Evolutionary conservation across 2,797 vertebrate genomes (phyloP), one percentile per base, ranked within the genome.

Genomic region (Prunella strophiata): DNA sequence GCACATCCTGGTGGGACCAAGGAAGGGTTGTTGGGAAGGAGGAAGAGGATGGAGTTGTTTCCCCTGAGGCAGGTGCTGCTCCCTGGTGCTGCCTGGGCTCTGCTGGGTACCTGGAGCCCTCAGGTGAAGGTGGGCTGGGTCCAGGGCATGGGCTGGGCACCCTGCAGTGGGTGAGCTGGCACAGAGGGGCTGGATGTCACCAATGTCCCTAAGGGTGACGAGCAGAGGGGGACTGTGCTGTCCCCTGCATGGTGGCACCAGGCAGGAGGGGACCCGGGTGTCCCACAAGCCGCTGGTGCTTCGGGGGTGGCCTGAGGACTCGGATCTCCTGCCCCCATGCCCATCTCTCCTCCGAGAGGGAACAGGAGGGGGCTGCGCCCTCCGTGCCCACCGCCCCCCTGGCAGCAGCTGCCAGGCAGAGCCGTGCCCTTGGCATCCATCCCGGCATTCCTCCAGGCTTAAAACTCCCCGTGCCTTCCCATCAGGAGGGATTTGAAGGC

Each of bases 401-500:
- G 2, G 26, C 55, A 32, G 77, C 91, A 86, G 94, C 94, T 88
- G 86, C 75, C 50, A 0, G 7, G 38, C 57, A 54, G 70, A 52
- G 58, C 87, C 57, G 58, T 76, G 87, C 82, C 91, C 91, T 66
- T 9, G 73, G 80, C 83, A 47, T 48, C 17, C 86, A 32, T 50
- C 57, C 74, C 20, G 1, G 58, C 90, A 87, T 94, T 96, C 95
- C 95, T 94, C 85, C 0, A 12, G 78, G 91, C 94, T 97, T 96
- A 96, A 65, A 48, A 45, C 65, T 93, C 67, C 45, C 82, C 3
- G 2, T 86, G 87, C 92, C 91, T 96, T 84, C 93, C 95, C 97
- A 94, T 98, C 96, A 96, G 86, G 95, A 91, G 93, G 96, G 97
- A 98, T 98, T 98, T 97, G 76, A 27, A 58, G 79, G 65, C 27